Evolutionary conservation across 2,113 vertebrate genomes (phyloP), one percentile per base, ranked within the genome.

Genomic region (Bujurquina vittata): DNA sequence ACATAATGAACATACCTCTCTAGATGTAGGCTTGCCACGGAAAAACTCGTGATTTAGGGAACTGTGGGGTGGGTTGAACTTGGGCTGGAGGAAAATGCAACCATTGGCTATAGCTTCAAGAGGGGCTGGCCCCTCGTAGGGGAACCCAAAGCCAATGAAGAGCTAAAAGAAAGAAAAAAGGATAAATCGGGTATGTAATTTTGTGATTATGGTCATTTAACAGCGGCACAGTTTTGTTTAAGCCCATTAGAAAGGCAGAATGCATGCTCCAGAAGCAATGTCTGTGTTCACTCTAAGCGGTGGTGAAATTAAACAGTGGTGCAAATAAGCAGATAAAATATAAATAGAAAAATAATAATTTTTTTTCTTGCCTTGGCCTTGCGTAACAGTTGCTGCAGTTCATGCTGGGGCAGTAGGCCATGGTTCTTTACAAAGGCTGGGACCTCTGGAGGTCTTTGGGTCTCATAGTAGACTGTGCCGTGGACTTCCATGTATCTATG

Each of bases 41-140:
- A 99, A 99, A 94, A 99, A 99, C 92, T 99, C 98, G 0, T 99
- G 97, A 92, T 99, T 99, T 86, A 99, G 96, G 22, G 98, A 99
- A 94, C 97, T 99, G 95, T 97, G 98, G 0, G 98, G 96, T 0
- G 98, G 97, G 52, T 93, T 93, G 93, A 99, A 99, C 57, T 96
- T 96, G 0, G 98, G 97, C 94, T 99, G 98, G 83, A 99, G 95
- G 93, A 99, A 99, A 26, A 98, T 94, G 15, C 98, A 99, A 35
- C 98, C 98, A 1, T 98, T 99, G 93, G 98, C 98, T 35, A 99
- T 97, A 1, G 98, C 98, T 92, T 99, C 98, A 93, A 99, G 95
- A 0, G 98, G 98, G 4, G 98, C 98, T 0, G 98, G 98, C 23
- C 98, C 98, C 95, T 99, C 98, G 0, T 99, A 99, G 12, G 98